Evolutionary conservation across 2,888 invertebrate genomes (phyloP).

Genomic region (Apeira syringaria): DNA sequence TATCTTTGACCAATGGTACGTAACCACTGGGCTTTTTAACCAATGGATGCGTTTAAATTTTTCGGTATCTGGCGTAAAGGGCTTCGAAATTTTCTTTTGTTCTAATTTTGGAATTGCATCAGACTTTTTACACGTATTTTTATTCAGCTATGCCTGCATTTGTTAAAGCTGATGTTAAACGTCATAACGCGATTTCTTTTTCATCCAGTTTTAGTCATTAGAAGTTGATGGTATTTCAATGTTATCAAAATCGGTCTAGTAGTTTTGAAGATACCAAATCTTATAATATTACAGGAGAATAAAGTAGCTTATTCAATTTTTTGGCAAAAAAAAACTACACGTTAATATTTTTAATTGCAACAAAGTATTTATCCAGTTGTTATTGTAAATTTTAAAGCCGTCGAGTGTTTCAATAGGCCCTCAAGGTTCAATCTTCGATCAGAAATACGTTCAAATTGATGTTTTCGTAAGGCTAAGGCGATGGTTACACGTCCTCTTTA

Average conservation of each 20-base stretch:
- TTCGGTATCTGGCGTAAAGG: slow-evolving; percentile 56
- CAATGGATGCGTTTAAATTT: slow-evolving; percentile 62
- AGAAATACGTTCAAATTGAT: slow-evolving; percentile 30
- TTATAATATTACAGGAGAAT: too few relatives aligned
- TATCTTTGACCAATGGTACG: slow-evolving; percentile 81
- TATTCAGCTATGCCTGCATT: slow-evolving; percentile 5
- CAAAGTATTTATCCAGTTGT: too few relatives aligned
- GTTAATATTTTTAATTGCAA: too few relatives aligned
- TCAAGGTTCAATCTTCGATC: too few relatives aligned
- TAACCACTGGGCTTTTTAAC: slow-evolving; percentile 63
- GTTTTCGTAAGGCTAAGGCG: slow-evolving; percentile 40
- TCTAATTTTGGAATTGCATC: slow-evolving; percentile 36
- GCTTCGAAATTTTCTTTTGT: slow-evolving; percentile 53
- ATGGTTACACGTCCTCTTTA: slow-evolving; percentile 46
- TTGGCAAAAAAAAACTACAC: too few relatives aligned
- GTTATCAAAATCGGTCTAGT: too few relatives aligned
- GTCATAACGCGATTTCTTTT: too few relatives aligned
- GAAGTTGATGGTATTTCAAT: too few relatives aligned
- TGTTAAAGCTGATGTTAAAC: neutral
- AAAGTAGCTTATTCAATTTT: too few relatives aligned
- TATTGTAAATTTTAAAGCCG: too few relatives aligned
- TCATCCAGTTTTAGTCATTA: too few relatives aligned
- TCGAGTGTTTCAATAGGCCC: slow-evolving; percentile 18
- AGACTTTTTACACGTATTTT: slow-evolving; percentile 19
- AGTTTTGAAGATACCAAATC: too few relatives aligned